Percentiles rank a stretch among this genome's conserved stretches.
Evolutionary conservation across 2,797 vertebrate genomes (phyloP).

Genomic region (Smutsia gigantea): DNA sequence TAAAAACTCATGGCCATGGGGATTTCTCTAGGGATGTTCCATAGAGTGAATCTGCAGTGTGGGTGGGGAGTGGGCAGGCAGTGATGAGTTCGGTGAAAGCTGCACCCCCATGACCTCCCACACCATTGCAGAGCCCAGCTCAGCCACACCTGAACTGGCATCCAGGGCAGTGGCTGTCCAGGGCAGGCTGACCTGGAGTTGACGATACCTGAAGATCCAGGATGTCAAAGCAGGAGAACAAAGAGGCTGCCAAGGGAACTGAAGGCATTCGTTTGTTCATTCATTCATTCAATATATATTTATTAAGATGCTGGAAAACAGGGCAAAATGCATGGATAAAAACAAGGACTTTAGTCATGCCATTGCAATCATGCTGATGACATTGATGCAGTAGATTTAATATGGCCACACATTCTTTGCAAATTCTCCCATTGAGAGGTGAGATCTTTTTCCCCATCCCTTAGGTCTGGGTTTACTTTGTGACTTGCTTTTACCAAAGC

Average conservation of each 20-base stretch:
- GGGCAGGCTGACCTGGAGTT: background rate
- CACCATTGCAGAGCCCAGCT: background rate
- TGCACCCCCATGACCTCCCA: fast-evolving
- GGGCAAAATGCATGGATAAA: background rate
- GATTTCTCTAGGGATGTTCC: background rate
- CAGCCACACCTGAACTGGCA: background rate
- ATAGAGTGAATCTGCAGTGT: background rate
- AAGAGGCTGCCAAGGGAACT: background rate
- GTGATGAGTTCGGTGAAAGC: background rate
- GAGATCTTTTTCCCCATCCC: background rate
- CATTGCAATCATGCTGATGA: background rate
- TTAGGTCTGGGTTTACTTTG: background rate
- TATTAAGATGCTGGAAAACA: background rate
- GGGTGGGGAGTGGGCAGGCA: background rate
- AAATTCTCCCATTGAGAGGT: background rate
- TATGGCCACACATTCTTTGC: background rate
- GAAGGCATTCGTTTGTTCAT: background rate
- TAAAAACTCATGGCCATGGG: background rate
- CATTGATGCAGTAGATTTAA: background rate
- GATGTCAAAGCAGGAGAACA: background rate
- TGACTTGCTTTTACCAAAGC: background rate
- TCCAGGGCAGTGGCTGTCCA: background rate
- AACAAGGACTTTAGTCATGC: background rate
- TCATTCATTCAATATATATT: background rate
- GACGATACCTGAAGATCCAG: background rate